Conservation (phyloP, 2,113 vertebrate species). For the Uropsilus gracilis region DNA sequence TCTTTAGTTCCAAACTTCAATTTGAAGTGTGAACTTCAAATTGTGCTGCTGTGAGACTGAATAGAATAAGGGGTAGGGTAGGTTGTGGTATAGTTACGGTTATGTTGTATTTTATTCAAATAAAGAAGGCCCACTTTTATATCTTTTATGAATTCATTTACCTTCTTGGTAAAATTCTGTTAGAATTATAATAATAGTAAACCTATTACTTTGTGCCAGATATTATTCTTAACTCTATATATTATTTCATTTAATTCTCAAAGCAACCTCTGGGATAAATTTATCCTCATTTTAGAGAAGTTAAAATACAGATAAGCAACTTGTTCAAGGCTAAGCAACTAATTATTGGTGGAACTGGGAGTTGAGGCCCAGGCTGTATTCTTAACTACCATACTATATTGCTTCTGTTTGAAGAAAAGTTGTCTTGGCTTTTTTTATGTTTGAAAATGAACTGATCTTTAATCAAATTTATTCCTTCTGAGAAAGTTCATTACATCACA, state of each 20-base stretch:
- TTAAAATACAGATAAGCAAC: background rate
- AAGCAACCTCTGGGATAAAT: background rate
- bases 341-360: background rate
- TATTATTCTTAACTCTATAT: background rate
- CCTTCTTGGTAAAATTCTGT: background rate
- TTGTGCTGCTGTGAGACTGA: background rate
- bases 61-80: background rate
- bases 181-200: slow-evolving; percentile 7
- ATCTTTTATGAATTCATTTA: background rate
- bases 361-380: background rate
- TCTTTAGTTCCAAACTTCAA: background rate
- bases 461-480: background rate
- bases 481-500: background rate
- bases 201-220: background rate
- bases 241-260: slow-evolving; percentile 17
- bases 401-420: background rate
- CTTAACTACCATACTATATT: background rate
- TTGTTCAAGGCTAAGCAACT: background rate
- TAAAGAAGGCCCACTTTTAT: background rate
- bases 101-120: slow-evolving; percentile 15
- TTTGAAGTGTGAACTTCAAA: background rate
- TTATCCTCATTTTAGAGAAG: background rate
- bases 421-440: background rate
- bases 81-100: background rate
- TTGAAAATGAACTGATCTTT: slow-evolving; percentile 3